Conservation (phyloP, 2,797 vertebrate genomes). For the Aulostomus chinensis region DNA sequence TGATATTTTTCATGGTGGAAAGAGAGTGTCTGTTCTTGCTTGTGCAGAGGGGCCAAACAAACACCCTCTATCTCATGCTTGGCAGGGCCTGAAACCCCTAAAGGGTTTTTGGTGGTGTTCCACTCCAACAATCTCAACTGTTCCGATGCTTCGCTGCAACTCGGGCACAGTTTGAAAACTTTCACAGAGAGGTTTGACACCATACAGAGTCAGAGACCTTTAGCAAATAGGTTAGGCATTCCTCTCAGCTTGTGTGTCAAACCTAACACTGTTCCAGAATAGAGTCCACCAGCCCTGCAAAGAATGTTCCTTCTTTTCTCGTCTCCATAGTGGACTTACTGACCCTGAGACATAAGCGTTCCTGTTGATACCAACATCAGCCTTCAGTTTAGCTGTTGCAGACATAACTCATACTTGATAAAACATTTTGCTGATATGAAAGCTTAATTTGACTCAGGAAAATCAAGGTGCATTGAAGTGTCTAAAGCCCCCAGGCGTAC, state of each 20-base stretch:
- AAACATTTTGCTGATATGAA: constrained; percentile 38
- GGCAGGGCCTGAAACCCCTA: constrained; percentile 42
- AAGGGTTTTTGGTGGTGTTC: constrained; percentile 33
- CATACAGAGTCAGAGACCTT: constrained; percentile 33
- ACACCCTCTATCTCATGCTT: constrained; percentile 35
- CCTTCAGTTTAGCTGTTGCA: constrained; percentile 20
- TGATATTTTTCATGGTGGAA: constrained; percentile 2
- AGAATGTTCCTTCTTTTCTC: constrained; percentile 45
- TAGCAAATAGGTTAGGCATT: constrained; percentile 68
- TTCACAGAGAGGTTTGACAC: constrained; percentile 65
- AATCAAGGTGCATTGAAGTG: no score
- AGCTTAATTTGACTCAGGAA: constrained; percentile 5
- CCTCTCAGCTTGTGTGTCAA: constrained; percentile 63
- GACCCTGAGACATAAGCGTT: constrained; percentile 58
- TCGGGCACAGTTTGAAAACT: constrained; percentile 33
- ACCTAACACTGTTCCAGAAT: constrained; percentile 60
- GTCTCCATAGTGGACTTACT: constrained; percentile 40
- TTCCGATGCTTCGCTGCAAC: constrained; percentile 24
- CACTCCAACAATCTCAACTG: constrained; percentile 30
- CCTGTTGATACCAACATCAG: constrained; percentile 23
- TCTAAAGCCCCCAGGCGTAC: no score
- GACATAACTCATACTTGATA: constrained; percentile 17
- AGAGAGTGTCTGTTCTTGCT: neutral
- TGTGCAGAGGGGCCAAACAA: constrained; percentile 5
- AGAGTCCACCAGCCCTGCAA: constrained; percentile 47